phyloP scores from a whole-genome alignment of 2,888 invertebrate genomes.

The Phrixothrix hirtus region DNA sequence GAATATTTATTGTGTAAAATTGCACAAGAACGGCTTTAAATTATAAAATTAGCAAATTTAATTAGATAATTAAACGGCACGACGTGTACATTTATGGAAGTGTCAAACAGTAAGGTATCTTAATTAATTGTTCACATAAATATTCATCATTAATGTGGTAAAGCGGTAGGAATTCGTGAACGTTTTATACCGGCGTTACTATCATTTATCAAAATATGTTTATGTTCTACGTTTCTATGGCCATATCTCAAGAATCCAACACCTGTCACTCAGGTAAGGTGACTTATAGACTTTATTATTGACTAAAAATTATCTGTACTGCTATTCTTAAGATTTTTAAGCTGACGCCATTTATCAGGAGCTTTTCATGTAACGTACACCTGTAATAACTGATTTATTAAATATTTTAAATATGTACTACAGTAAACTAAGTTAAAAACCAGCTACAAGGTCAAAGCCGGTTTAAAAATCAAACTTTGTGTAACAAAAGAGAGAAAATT shows the following conservation, averaged over 20 bases:
- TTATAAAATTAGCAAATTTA: conserved; percentile 12
- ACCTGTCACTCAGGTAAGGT: conserved; percentile 36
- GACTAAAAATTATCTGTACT: conserved; percentile 23
- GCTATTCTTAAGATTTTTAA: no score
- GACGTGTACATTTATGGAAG: conserved; percentile 13
- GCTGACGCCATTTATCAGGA: no score
- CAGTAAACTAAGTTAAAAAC: no score
- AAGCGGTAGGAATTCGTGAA: conserved; percentile 27
- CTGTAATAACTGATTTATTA: no score
- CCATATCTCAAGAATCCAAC: conserved; percentile 32
- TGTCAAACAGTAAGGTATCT: conserved; percentile 20
- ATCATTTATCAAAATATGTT: conserved; percentile 37
- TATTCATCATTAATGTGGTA: conserved; percentile 16
- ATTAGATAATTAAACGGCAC: conserved; percentile 10
- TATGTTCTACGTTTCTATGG: conserved; percentile 32
- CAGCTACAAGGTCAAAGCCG: no score
- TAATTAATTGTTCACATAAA: conserved; percentile 26
- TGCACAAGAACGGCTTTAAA: no score
- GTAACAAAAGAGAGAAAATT: conserved; percentile 21
- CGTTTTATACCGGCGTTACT: conserved; percentile 15
- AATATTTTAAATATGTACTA: no score
- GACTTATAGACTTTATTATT: conserved; percentile 40
- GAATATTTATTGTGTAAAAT: no score
- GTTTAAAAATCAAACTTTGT: conserved; percentile 7
- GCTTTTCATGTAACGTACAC: no score